Evolutionary conservation across 2,797 vertebrate species (phyloP).

Genomic region (Mionectes olivaceus): DNA sequence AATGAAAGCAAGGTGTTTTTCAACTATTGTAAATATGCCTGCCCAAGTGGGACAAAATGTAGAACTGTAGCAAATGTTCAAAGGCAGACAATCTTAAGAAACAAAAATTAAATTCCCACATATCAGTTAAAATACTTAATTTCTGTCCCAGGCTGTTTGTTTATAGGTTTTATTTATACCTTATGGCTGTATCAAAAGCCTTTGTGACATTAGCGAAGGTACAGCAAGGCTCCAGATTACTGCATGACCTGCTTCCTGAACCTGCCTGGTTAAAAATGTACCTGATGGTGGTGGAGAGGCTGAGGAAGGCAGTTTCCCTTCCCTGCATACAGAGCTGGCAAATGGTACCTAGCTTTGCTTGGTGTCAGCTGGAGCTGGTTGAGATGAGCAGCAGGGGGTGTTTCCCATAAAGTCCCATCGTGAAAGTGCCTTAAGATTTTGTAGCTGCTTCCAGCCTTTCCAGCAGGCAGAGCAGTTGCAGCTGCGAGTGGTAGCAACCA

Average conservation of each 20-base stretch:
- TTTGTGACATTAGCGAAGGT: background rate
- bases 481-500: background rate
- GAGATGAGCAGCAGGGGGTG: rapidly evolving
- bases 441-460: background rate
- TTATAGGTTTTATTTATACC: background rate
- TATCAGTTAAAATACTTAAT: background rate
- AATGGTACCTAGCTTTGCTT: background rate
- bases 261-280: background rate
- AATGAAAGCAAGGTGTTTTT: background rate
- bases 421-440: background rate
- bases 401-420: rapidly evolving
- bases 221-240: background rate
- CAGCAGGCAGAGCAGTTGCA: background rate
- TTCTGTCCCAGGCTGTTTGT: background rate
- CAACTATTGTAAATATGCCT: background rate
- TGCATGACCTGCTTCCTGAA: background rate
- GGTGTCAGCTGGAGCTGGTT: background rate
- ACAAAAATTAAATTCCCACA: background rate
- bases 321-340: background rate
- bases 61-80: background rate
- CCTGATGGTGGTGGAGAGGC: rapidly evolving
- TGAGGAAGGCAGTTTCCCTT: background rate
- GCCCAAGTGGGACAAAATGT: background rate
- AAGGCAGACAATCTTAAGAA: background rate
- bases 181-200: background rate